Base-by-base conservation (phyloP, 2,113 vertebrate genomes). In the Alectura lathami region DNA sequence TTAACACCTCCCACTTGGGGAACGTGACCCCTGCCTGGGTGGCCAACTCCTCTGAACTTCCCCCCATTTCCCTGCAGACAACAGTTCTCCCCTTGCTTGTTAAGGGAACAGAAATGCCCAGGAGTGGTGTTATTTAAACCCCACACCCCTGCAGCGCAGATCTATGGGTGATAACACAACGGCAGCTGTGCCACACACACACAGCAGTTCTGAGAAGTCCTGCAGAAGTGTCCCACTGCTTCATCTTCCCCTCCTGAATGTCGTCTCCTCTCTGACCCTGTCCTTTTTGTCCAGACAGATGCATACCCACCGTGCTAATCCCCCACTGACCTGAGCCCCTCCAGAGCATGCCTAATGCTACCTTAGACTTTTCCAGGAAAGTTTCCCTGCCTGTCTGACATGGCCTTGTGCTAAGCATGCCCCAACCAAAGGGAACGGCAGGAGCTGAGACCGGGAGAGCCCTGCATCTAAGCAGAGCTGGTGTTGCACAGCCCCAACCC, bases 251-350 rank as follows among this genome's bases (percentile, higher is more conserved):
- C 9, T 20, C 38, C 9, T 36, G 75, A 38, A 20, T n/a, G n/a
- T n/a, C n/a, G n/a, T 42, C 29, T 82, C 43, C 23, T 24, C n/a
- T 73, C 54, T 66, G 72, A 88, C 18, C 6, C 23, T 26, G 7
- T 83, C 60, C 20, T 64, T 85, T 7, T 6, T 36, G 43, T 32
- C 20, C 57, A 12, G 81, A 48, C 11, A 77, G 40, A 87, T 18
- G 84, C 0, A 1, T 8, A 32, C 16, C 15, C 75, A 45, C 7
- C 2, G 3, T 4, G 12, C 2, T 22, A 78, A 0, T 7, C 23
- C 34, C 34, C 26, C 18, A 42, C n/a, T 59, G 4, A 17, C 6
- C 45, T 67, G 36, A 4, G 47, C 38, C 17, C 23, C 40, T 83
- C 32, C 8, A 6, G 43, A 77, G 42, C 27, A 17, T 27, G 18